Conservation (phyloP, 2,888 invertebrate genomes). For the Parascotia fuliginaria region DNA sequence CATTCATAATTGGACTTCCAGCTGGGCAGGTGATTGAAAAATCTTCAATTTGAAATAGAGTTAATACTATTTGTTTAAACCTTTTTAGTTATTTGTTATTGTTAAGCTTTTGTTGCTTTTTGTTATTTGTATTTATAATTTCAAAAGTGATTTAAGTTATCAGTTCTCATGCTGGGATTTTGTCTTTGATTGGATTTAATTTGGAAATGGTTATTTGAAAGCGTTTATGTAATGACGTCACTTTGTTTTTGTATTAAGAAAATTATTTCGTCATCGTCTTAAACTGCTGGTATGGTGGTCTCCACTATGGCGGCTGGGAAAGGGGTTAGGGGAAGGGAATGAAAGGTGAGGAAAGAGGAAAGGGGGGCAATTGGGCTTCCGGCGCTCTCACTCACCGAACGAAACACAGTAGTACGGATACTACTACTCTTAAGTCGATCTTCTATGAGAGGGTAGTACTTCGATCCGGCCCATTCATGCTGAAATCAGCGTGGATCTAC, state of each 20-base stretch:
- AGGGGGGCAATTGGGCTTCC: too few species aligned
- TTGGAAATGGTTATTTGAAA: not conserved
- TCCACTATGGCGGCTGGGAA: too few species aligned
- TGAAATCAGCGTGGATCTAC: too few species aligned
- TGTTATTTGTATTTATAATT: slow-evolving; percentile 27
- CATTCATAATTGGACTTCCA: slow-evolving; percentile 69
- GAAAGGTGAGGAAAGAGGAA: too few species aligned
- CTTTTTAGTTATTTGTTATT: slow-evolving; percentile 34
- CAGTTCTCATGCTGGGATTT: slow-evolving; percentile 8
- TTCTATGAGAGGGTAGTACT: too few species aligned
- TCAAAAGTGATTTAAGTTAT: slow-evolving; percentile 4
- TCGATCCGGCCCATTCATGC: too few species aligned
- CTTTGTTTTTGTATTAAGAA: not conserved
- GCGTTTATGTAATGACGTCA: not conserved
- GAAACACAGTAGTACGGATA: too few species aligned
- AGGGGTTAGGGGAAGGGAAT: too few species aligned
- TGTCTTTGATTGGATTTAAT: not conserved
- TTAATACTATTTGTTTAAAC: slow-evolving; percentile 49
- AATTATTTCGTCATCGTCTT: too few species aligned
- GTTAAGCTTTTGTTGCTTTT: slow-evolving; percentile 21
- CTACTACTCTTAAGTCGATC: too few species aligned
- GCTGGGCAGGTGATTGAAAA: slow-evolving; percentile 77
- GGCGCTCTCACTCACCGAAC: too few species aligned
- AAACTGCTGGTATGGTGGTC: too few species aligned
- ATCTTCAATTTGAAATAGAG: slow-evolving; percentile 54